Conservation (phyloP, 2,797 vertebrate genomes). For the Varecia variegata region DNA sequence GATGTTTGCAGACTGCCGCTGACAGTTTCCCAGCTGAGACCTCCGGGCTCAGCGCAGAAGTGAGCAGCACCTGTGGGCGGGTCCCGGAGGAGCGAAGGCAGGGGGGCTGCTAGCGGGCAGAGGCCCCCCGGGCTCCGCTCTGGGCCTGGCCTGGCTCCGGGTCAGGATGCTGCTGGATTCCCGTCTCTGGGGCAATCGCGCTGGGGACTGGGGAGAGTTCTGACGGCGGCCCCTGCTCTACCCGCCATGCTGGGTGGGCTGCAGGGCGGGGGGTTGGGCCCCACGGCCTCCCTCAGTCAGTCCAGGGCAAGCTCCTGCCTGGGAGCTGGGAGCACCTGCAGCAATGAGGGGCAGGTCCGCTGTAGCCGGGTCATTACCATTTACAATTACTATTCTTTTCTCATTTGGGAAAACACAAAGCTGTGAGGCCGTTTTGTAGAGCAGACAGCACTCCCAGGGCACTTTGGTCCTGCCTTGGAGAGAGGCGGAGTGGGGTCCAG, state of each 20-base stretch:
- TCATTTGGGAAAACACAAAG: background rate
- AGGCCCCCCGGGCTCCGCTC: background rate
- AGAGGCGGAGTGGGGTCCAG: background rate
- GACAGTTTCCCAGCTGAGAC: slow-evolving; percentile 67
- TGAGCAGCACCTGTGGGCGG: slow-evolving; percentile 41
- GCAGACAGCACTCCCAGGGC: fast-evolving
- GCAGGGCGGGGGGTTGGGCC: background rate
- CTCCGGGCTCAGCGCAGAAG: slow-evolving; percentile 57
- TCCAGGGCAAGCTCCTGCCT: background rate
- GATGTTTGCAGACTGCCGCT: slow-evolving; percentile 77
- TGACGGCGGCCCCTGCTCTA: background rate
- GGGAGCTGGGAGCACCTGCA: background rate
- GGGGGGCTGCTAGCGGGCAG: too few species aligned
- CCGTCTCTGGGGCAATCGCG: background rate
- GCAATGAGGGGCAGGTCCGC: background rate
- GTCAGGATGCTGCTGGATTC: background rate
- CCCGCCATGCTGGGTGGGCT: background rate
- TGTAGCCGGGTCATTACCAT: fast-evolving
- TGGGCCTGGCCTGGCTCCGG: background rate
- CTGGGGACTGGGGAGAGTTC: background rate
- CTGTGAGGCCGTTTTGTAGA: background rate
- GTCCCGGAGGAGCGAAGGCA: background rate
- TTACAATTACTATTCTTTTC: background rate
- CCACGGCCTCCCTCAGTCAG: fast-evolving
- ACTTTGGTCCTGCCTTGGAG: background rate